A percentile compares a stretch with the other conserved stretches of the same genome.
Conservation (phyloP, 2,888 invertebrate genomes). For the Brassicogethes aeneus region DNA sequence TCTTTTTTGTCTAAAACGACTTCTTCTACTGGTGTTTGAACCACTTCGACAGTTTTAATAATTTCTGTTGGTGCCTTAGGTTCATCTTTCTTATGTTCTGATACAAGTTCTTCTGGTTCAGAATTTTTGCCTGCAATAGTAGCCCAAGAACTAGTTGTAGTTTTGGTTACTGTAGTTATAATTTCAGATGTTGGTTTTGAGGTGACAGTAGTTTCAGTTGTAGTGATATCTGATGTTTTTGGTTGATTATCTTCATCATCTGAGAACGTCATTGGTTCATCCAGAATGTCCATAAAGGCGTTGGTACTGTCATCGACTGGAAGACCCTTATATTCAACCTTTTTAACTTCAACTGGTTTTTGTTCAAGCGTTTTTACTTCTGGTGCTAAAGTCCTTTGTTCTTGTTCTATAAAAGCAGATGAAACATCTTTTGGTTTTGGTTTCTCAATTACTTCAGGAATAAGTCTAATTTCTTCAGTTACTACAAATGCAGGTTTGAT, state of each 20-base stretch:
- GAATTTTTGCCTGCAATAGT: constrained; percentile 18
- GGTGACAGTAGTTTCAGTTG: not conserved
- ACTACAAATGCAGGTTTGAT: constrained; percentile 16
- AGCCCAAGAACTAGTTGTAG: constrained; percentile 10
- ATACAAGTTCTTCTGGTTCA: constrained; percentile 6
- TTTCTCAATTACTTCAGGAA: constrained; percentile 15
- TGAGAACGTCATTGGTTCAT: constrained; percentile 36
- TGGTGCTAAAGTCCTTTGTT: too few relatives aligned
- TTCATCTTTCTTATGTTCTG: constrained; percentile 14
- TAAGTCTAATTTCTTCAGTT: constrained; percentile 18
- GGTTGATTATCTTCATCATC: constrained; percentile 36
- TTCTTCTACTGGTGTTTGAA: not conserved
- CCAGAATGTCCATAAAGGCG: constrained; percentile 23
- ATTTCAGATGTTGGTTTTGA: not conserved
- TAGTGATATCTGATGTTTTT: too few relatives aligned
- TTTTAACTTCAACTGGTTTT: not conserved
- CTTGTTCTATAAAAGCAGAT: too few relatives aligned
- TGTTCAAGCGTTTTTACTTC: too few relatives aligned
- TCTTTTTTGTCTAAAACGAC: constrained; percentile 1
- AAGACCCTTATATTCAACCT: constrained; percentile 20
- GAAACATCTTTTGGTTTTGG: constrained; percentile 6
- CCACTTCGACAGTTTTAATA: not conserved
- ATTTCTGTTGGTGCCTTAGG: constrained; percentile 11
- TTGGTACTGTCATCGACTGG: constrained; percentile 21
- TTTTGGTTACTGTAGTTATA: not conserved